Conservation (phyloP, 2,888 invertebrate species). For the Ellobium chinense region DNA sequence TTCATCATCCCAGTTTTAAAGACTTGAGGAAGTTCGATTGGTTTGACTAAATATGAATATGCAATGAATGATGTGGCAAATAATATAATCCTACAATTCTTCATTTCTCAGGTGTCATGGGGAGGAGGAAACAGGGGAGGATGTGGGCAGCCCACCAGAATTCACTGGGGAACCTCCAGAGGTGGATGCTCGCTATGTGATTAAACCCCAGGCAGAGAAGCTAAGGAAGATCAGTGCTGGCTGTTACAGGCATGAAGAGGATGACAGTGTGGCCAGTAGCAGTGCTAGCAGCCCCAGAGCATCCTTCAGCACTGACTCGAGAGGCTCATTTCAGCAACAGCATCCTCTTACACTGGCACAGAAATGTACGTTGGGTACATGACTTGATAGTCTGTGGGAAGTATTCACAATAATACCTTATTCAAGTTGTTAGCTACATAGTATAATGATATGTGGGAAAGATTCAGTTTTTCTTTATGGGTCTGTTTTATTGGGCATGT, state of each 20-base stretch:
- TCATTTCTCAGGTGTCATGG: conserved; percentile 57
- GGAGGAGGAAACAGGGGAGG: conserved; percentile 52
- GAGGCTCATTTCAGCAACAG: conserved; percentile 27
- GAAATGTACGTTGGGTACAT: conserved; percentile 10
- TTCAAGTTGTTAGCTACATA: too few relatives aligned
- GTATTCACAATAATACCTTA: too few relatives aligned
- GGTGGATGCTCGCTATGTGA: conserved; percentile 64
- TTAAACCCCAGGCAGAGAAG: conserved; percentile 76
- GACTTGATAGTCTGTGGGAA: not conserved
- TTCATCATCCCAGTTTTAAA: too few relatives aligned
- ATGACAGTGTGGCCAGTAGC: conserved; percentile 24
- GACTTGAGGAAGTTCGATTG: too few relatives aligned
- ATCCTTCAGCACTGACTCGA: conserved; percentile 41
- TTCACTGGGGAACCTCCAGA: conserved; percentile 72
- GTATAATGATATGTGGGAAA: too few relatives aligned
- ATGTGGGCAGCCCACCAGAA: conserved; percentile 64
- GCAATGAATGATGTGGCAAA: too few relatives aligned
- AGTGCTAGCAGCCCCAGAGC: conserved; percentile 38
- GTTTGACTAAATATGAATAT: too few relatives aligned
- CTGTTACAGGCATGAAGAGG: conserved; percentile 82
- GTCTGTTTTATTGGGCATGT: too few relatives aligned
- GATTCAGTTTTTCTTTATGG: not conserved
- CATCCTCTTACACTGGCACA: conserved; percentile 28
- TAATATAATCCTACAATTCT: too few relatives aligned
- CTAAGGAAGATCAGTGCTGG: conserved; percentile 88